Evolutionary conservation across 2,113 vertebrate species (phyloP).

Genomic region (Dasypus novemcinctus): DNA sequence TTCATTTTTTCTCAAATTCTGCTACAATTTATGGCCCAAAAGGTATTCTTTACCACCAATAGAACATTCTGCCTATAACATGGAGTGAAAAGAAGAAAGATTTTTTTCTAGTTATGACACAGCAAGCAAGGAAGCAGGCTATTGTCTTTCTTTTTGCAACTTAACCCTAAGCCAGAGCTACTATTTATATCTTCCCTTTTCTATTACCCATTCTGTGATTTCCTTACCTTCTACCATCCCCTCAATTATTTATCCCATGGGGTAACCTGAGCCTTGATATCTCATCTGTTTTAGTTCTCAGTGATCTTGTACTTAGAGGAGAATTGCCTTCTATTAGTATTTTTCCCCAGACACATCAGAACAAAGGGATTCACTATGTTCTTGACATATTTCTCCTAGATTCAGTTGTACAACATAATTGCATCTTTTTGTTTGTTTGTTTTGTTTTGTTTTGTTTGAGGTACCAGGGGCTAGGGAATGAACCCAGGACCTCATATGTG

Average conservation of each 20-base stretch:
- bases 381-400: neutral
- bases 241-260: neutral
- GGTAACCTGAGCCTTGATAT: neutral
- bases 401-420: neutral
- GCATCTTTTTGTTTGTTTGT: neutral
- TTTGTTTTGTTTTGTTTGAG: too few species aligned
- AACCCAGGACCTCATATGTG: too few species aligned
- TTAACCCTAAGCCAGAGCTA: neutral
- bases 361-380: neutral
- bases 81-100: neutral
- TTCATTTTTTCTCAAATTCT: neutral
- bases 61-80: neutral
- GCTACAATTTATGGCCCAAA: neutral
- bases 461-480: too few species aligned
- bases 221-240: neutral
- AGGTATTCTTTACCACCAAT: neutral
- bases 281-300: neutral
- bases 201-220: neutral
- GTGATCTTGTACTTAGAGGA: neutral
- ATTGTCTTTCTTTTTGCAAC: neutral
- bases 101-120: neutral
- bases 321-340: neutral
- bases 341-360: neutral
- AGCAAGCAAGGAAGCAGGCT: neutral
- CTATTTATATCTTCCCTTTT: neutral